Base-by-base conservation (phyloP, 2,797 vertebrate species). In the Menidia menidia region DNA sequence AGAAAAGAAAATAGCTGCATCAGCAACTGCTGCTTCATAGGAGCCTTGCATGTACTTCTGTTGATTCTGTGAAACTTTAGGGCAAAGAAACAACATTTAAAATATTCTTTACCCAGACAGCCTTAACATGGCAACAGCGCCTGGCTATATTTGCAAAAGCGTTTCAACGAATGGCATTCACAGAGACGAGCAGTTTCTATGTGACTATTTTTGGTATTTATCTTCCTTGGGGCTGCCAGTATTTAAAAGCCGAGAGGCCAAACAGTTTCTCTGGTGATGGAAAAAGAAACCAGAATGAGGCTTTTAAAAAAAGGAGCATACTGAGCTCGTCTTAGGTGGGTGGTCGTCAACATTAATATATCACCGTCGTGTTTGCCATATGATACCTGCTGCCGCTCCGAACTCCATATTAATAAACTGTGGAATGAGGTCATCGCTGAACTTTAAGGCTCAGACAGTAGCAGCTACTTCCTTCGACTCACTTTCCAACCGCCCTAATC, bases 1-100 rank as follows among this genome's bases (percentile, higher is more conserved):
- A 73, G 25, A 25, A 25, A 2, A 25, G 25, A 25, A 25, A 1
- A 15, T 25, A 42, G 53, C 47, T 33, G 57, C 42, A 50, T 80
- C 18, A 1, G 10, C 7, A 12, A 56, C 16, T 12, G n/a, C 9
- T 12, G 1, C 19, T 18, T 11, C n/a, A 14, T 39, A 10, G 10
- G 35, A 39, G 35, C 35, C 5, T 39, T 39, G 10, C 35, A 39
- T 39, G 7, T 10, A 39, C 7, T 39, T 2, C 35, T 6, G 5
- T 39, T 39, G 35, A 39, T 39, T 39, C 35, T 39, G 35, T 10
- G 7, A 39, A 50, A 50, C 18, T 10, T 48, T 48, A 50, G 48
- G 4, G 19, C 11, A 25, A 50, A 5, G 4, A 50, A 50, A 4
- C 11, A 50, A 50, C 4, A 3, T 25, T 25, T 25, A 25, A 25